Percentiles rank a stretch among this genome's conserved stretches.
These are phyloP conservation scores for Fratercula arctica DNA, from an alignment of 2,797 vertebrate genomes.

Conservation along the genomic window DNA sequence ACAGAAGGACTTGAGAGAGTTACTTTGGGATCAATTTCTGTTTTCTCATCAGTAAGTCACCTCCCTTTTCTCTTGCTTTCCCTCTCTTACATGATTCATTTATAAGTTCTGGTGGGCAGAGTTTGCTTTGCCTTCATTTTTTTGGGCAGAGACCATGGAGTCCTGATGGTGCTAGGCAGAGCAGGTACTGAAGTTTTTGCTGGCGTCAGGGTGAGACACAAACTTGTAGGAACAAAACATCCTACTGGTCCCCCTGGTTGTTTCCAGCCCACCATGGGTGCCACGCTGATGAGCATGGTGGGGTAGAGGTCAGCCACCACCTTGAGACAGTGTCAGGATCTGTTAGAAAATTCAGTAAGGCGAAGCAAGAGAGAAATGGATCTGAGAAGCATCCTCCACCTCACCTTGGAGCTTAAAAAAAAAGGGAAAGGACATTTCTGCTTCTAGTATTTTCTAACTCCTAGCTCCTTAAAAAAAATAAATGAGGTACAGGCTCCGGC, in stretches of 20 bases:
- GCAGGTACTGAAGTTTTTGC: not conserved
- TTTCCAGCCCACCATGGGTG: not conserved
- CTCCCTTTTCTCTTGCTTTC: not conserved
- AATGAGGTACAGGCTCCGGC: not conserved
- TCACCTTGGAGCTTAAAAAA: not conserved
- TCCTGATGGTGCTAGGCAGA: not conserved
- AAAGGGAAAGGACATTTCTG: not conserved
- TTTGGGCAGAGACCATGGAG: not conserved
- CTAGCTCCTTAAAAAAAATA: not conserved
- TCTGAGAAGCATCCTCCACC: not conserved
- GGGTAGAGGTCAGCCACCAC: not conserved
- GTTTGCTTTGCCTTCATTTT: not conserved
- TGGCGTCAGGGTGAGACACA: not conserved
- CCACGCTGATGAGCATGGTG: fast-evolving
- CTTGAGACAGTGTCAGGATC: not conserved
- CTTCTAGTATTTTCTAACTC: not conserved
- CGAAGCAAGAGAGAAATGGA: not conserved
- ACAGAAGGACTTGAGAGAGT: not conserved
- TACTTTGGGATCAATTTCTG: not conserved
- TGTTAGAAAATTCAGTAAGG: not conserved
- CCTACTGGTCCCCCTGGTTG: not conserved
- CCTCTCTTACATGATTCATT: fast-evolving
- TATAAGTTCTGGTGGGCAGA: not conserved
- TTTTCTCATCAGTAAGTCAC: not conserved
- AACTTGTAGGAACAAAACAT: fast-evolving